A percentile compares a stretch with the other conserved stretches of the same genome.
Evolutionary conservation across 2,888 invertebrate species (phyloP).

Genomic region (Heliconius ethilla): DNA sequence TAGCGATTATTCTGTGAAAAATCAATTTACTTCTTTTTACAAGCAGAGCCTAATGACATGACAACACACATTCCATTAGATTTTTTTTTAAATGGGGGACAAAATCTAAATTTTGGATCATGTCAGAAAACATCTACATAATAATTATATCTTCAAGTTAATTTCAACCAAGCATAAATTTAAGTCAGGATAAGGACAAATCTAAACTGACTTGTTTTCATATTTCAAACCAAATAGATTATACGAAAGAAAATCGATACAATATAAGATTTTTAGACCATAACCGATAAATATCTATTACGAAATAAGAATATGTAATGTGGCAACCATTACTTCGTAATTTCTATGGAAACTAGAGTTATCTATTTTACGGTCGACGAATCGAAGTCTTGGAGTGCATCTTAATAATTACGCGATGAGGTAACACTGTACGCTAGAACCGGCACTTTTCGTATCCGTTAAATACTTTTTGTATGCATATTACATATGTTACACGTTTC

Average conservation of each 20-base stretch:
- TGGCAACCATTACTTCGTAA: conserved; percentile 35
- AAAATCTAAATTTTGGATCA: too few species aligned
- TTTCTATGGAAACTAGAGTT: conserved; percentile 41
- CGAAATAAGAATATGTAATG: conserved; percentile 33
- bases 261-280: conserved; percentile 35
- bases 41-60: background rate
- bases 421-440: conserved; percentile 21
- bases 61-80: background rate
- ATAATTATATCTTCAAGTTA: background rate
- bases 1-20: background rate
- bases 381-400: conserved; percentile 32
- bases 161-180: background rate
- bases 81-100: background rate
- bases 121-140: background rate
- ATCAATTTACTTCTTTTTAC: background rate
- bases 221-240: background rate
- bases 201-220: background rate
- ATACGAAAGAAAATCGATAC: background rate
- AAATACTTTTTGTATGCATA: background rate
- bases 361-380: conserved; percentile 41
- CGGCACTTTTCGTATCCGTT: conserved; percentile 6
- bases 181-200: background rate
- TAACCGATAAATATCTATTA: conserved; percentile 42
- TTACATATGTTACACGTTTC: background rate
- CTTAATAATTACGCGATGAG: conserved; percentile 42